These are phyloP conservation scores for Urocolius indicus DNA, from an alignment of 2,113 vertebrate genomes.

Conservation along the genomic window DNA sequence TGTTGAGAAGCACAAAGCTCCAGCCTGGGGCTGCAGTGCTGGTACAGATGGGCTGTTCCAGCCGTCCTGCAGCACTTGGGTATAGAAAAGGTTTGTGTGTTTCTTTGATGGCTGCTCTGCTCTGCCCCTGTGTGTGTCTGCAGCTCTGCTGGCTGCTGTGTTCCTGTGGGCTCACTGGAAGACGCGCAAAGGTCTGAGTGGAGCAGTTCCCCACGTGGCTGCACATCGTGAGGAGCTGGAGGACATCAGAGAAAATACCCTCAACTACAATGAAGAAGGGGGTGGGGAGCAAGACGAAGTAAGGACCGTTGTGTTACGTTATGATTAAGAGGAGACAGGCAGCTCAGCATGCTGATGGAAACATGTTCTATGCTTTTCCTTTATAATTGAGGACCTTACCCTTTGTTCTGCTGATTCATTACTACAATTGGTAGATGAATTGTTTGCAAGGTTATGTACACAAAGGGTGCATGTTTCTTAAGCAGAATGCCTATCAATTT, in stretches of 20 bases:
- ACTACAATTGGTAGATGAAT: neutral
- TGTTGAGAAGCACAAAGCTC: neutral
- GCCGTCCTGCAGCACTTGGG: neutral
- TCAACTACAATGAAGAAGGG: slow-evolving; percentile 90
- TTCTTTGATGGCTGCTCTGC: neutral
- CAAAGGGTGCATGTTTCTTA: neutral
- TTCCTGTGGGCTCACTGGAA: slow-evolving; percentile 84
- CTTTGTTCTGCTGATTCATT: neutral
- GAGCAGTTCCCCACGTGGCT: slow-evolving; percentile 78
- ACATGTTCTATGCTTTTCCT: neutral
- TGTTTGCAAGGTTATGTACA: neutral
- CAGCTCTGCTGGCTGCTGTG: slow-evolving; percentile 82
- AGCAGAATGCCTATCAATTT: neutral
- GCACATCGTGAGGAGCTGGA: slow-evolving; percentile 84
- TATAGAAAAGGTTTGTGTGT: fast-evolving
- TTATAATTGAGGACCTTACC: neutral
- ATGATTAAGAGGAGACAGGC: neutral
- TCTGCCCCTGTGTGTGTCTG: slow-evolving; percentile 64
- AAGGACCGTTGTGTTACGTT: neutral
- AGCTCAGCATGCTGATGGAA: neutral
- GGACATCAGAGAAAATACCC: slow-evolving; percentile 89
- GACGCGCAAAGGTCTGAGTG: slow-evolving; percentile 77
- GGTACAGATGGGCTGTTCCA: fast-evolving
- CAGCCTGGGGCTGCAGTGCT: neutral
- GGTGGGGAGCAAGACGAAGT: slow-evolving; percentile 91